Evolutionary conservation across 2,888 invertebrate species (phyloP).

Genomic region (Drosophila falleni): DNA sequence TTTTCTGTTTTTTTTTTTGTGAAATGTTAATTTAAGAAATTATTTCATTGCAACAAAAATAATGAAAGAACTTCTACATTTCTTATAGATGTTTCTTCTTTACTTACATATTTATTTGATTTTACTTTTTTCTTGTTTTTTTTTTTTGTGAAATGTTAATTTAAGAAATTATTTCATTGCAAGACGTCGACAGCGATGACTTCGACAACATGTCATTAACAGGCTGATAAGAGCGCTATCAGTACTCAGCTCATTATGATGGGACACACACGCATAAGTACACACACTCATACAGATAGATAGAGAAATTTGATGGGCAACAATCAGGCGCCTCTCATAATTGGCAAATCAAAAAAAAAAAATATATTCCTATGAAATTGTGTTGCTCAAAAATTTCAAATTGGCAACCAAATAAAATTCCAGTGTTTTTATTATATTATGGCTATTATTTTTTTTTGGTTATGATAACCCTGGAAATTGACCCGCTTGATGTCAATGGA

Average conservation of each 20-base stretch:
- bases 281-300: conserved; percentile 14
- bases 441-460: not conserved
- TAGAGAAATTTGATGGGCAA: conserved; percentile 49
- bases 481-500: conserved; percentile 24
- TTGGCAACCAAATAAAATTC: conserved; percentile 38
- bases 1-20: conserved; percentile 8
- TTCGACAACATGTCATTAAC: conserved; percentile 61
- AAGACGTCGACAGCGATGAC: conserved; percentile 48
- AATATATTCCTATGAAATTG: conserved; percentile 1
- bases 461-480: conserved; percentile 43
- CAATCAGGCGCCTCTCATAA: conserved; percentile 53
- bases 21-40: conserved; percentile 76
- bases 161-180: conserved; percentile 77
- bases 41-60: conserved; percentile 68
- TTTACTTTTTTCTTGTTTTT: not conserved
- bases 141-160: conserved; percentile 60
- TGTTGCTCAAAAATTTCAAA: conserved; percentile 16
- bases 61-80: no score
- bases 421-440: conserved; percentile 8
- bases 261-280: conserved; percentile 22
- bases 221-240: conserved; percentile 63
- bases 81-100: not conserved
- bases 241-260: conserved; percentile 65
- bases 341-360: conserved; percentile 50
- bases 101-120: not conserved